Conservation (phyloP, 1,140 invertebrate species). For the Hetaerina americana region DNA sequence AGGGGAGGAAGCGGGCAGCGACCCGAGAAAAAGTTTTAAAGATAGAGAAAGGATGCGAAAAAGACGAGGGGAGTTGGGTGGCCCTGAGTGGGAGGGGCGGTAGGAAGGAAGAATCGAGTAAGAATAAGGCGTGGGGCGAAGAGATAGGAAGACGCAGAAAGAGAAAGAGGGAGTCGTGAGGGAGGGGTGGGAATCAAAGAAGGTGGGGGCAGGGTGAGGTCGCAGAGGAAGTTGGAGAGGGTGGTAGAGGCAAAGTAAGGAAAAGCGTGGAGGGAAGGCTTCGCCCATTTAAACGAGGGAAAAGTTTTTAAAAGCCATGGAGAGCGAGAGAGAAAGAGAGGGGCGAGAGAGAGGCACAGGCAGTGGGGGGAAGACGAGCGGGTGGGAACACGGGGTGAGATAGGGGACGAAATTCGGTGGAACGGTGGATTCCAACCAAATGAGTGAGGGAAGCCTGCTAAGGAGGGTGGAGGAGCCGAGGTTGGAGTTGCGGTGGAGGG, state of each 20-base stretch:
- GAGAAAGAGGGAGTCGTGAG: neutral
- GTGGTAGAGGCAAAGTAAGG: neutral
- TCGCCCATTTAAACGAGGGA: neutral
- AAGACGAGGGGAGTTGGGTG: too few relatives aligned
- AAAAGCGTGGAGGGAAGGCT: neutral
- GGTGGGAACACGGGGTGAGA: too few relatives aligned
- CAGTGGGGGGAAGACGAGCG: too few relatives aligned
- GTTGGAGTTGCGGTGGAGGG: neutral
- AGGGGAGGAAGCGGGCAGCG: too few relatives aligned
- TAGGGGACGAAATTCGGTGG: too few relatives aligned
- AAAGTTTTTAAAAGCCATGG: neutral
- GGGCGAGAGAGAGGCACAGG: neutral
- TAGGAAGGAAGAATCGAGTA: too few relatives aligned
- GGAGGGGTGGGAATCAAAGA: neutral
- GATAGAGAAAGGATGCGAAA: too few relatives aligned
- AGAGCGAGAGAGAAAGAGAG: neutral
- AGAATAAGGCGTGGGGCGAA: neutral
- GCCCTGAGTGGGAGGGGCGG: too few relatives aligned
- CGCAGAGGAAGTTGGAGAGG: neutral
- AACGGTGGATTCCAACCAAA: too few relatives aligned
- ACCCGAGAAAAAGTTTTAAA: too few relatives aligned
- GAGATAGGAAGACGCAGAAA: neutral
- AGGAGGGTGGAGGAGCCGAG: neutral
- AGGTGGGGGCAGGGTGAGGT: neutral
- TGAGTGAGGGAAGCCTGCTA: too few relatives aligned